These are phyloP conservation scores for Saguinus imperator DNA, from an alignment of 2,113 vertebrate genomes.

Conservation along the genomic window DNA sequence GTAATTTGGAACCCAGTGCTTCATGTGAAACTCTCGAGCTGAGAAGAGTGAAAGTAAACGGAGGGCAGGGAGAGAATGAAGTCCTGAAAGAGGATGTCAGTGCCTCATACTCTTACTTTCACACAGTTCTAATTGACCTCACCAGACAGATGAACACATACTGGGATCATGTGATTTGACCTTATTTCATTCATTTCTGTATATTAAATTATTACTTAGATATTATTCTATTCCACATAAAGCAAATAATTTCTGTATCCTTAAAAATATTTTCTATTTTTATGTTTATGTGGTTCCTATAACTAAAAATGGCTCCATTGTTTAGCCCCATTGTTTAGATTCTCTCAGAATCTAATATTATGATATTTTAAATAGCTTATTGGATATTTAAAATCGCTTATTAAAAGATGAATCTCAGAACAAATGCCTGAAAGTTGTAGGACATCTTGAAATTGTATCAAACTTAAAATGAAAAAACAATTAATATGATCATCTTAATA, in stretches of 20 bases:
- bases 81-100: background rate
- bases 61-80: background rate
- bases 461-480: background rate
- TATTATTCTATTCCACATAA: background rate
- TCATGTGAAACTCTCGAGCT: background rate
- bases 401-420: background rate
- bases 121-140: background rate
- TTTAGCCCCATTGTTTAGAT: background rate
- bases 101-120: fast-evolving
- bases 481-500: background rate
- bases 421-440: background rate
- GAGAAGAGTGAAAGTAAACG: background rate
- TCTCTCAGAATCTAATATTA: background rate
- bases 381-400: background rate
- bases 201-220: background rate
- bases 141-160: fast-evolving
- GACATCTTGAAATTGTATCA: background rate
- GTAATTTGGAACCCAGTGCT: background rate
- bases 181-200: background rate
- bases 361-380: background rate
- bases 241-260: background rate
- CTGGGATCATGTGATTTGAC: background rate
- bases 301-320: background rate
- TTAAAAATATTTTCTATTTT: background rate
- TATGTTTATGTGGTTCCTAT: background rate